Conservation (phyloP, 2,888 invertebrate species). For the Digitonthophagus gazella region DNA sequence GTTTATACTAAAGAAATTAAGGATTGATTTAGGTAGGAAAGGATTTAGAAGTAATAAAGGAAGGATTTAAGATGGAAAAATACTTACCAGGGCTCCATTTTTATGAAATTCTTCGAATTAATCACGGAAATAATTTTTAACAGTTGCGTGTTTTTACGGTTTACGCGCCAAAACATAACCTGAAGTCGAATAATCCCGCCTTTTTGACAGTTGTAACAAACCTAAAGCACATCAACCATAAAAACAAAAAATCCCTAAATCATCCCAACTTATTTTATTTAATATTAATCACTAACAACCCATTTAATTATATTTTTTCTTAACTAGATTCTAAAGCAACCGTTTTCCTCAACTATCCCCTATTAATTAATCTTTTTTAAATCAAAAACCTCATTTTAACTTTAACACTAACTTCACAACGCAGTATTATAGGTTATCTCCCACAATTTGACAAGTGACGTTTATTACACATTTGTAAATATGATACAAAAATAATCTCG, state of each 20-base stretch:
- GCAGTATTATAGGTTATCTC: neutral
- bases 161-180: slow-evolving; percentile 10
- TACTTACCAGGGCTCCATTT: slow-evolving; percentile 17
- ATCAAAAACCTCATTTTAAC: neutral
- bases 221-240: neutral
- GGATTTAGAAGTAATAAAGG: neutral
- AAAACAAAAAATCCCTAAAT: neutral
- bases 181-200: neutral
- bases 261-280: no score
- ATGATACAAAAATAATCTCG: slow-evolving; percentile 2
- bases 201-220: neutral
- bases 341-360: neutral
- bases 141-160: neutral
- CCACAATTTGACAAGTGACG: slow-evolving; percentile 11
- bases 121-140: neutral
- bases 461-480: slow-evolving; percentile 13
- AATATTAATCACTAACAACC: no score
- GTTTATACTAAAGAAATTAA: slow-evolving; percentile 3
- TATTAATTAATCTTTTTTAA: neutral
- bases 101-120: neutral
- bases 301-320: no score
- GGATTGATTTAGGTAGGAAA: neutral
- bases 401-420: neutral
- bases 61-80: neutral
- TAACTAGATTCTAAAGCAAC: no score